Conservation (phyloP, 2,888 invertebrate species). For the Dichetophora obliterata region DNA sequence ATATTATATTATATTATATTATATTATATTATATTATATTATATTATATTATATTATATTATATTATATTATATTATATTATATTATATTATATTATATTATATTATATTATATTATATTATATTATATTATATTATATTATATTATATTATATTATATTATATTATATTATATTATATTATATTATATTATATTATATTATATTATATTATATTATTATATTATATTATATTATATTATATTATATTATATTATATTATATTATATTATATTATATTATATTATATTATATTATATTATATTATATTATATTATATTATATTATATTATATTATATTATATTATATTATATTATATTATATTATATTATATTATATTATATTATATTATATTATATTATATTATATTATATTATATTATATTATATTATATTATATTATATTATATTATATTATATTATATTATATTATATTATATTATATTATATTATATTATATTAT, state of each 20-base stretch:
- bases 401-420: not conserved
- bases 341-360: not conserved
- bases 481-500: not conserved
- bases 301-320: not conserved
- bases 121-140: not conserved
- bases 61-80: not conserved
- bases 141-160: not conserved
- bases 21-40: not conserved
- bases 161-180: not conserved
- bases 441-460: not conserved
- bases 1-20: not conserved
- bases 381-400: not conserved
- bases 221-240: not conserved
- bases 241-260: not conserved
- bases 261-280: not conserved
- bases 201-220: not conserved
- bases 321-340: not conserved
- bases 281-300: not conserved
- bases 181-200: not conserved
- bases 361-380: not conserved
- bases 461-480: not conserved
- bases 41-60: not conserved
- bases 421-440: not conserved
- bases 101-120: not conserved
- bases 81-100: not conserved